Percentiles rank a stretch among this genome's conserved stretches.
phyloP scores from a whole-genome alignment of 1,140 invertebrate genomes.

The Caerostris darwini region DNA sequence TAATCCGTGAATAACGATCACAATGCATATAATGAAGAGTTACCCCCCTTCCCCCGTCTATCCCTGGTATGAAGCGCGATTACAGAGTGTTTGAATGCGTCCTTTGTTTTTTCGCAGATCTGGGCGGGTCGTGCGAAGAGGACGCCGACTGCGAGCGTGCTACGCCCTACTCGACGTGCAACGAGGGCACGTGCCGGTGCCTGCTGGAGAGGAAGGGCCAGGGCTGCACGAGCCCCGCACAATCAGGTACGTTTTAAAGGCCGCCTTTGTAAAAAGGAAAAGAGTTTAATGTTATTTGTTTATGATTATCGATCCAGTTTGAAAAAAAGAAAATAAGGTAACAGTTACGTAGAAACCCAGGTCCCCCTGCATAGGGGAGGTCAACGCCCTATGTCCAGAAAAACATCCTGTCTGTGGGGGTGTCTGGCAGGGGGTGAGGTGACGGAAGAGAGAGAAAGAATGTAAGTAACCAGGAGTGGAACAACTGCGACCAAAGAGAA shows the following conservation, averaged over 20 bases:
- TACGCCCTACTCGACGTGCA: conserved; percentile 77
- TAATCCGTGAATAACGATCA: background rate
- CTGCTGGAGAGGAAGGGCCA: conserved; percentile 60
- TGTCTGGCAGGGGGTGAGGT: no score
- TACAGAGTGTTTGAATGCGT: background rate
- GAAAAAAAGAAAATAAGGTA: background rate
- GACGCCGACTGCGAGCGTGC: conserved; percentile 74
- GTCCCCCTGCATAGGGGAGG: no score
- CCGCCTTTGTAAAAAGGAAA: background rate
- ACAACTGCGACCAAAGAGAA: no score
- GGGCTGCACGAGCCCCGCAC: background rate
- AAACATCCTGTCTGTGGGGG: no score
- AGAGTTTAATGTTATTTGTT: background rate
- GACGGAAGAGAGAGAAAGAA: no score
- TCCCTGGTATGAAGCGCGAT: background rate
- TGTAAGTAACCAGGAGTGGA: no score
- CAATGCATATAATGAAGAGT: background rate
- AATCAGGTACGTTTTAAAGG: background rate
- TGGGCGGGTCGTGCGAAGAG: conserved; percentile 67
- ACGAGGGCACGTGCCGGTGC: conserved; percentile 89
- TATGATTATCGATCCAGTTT: background rate
- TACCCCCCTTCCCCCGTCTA: background rate
- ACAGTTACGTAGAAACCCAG: background rate
- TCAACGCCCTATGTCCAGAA: no score
- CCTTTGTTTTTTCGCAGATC: conserved; percentile 66